phyloP scores from a whole-genome alignment of 1,140 invertebrate species.

The Apis mellifera region Amel_HAv3.1 CM009935.2:3844001-3844500 shows the following conservation, averaged over 20 bases:
- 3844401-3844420: conserved; percentile 22
- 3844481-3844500: neutral
- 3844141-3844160: too few relatives aligned
- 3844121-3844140: neutral
- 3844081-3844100: too few relatives aligned
- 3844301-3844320: conserved; percentile 1
- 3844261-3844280: conserved; percentile 19
- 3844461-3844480: neutral
- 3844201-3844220: neutral
- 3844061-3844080: too few relatives aligned
- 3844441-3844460: neutral
- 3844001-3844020: too few relatives aligned
- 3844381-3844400: neutral
- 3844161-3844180: neutral
- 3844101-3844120: neutral
- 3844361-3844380: conserved; percentile 25
- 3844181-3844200: neutral
- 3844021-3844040: too few relatives aligned
- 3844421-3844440: conserved; percentile 6
- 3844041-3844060: too few relatives aligned
- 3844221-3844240: neutral
- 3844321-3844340: conserved; percentile 37
- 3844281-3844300: neutral
- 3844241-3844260: conserved; percentile 21
- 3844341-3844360: conserved; percentile 21